Conservation (phyloP, 2,888 invertebrate genomes). For the Oxystoma pomonae region DNA sequence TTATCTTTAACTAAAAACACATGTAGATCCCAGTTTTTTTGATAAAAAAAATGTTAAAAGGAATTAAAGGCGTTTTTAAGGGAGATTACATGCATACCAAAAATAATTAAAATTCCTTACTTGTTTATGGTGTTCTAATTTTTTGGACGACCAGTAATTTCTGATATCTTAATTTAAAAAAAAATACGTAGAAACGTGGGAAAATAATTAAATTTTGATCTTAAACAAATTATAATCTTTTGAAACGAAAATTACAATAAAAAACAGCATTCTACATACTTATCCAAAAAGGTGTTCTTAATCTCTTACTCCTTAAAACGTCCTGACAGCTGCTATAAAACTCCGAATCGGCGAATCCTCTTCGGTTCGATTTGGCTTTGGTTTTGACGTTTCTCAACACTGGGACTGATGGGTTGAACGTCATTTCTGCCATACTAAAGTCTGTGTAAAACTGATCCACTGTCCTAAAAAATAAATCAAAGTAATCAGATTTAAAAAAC, state of each 20-base stretch:
- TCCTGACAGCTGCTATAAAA: slow-evolving; percentile 49
- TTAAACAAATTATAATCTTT: background rate
- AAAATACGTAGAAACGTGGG: too few relatives aligned
- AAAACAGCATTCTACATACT: slow-evolving; percentile 17
- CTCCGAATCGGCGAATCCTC: slow-evolving; percentile 48
- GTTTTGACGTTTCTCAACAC: slow-evolving; percentile 53
- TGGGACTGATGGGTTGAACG: slow-evolving; percentile 70
- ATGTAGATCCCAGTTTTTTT: too few relatives aligned
- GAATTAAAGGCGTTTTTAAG: too few relatives aligned
- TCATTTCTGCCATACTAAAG: slow-evolving; percentile 67
- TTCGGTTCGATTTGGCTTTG: slow-evolving; percentile 39
- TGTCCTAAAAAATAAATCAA: slow-evolving; percentile 53
- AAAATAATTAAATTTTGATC: too few relatives aligned
- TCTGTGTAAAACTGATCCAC: slow-evolving; percentile 59
- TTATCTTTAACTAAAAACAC: too few relatives aligned
- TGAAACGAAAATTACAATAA: background rate
- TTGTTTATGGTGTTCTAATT: too few relatives aligned
- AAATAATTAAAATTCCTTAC: too few relatives aligned
- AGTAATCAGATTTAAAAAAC: too few relatives aligned
- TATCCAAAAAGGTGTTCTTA: slow-evolving; percentile 27
- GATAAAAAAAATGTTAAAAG: too few relatives aligned
- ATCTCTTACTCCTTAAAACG: slow-evolving; percentile 36
- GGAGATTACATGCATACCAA: too few relatives aligned
- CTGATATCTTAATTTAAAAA: too few relatives aligned
- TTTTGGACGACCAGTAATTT: too few relatives aligned